Percentiles rank a stretch among this genome's conserved stretches.
These are phyloP conservation scores for Anoplius nigerrimus DNA, from an alignment of 2,888 invertebrate genomes.

Conservation along the genomic window DNA sequence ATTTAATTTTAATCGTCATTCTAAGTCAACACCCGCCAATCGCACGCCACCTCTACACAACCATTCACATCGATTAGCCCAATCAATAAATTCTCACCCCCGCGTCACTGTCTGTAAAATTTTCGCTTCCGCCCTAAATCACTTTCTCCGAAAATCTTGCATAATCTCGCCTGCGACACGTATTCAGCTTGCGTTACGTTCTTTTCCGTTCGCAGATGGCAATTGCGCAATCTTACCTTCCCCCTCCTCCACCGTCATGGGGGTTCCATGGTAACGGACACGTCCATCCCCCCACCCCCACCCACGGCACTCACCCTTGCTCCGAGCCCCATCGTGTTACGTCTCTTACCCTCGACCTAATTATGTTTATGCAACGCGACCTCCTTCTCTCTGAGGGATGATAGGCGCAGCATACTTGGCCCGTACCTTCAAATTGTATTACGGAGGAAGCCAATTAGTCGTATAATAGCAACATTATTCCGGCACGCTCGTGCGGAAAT, in stretches of 20 bases:
- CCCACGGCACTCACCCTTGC: constrained; percentile 3
- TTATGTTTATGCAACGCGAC: constrained; percentile 50
- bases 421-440: constrained; percentile 38
- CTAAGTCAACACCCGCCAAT: too few relatives aligned
- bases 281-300: constrained; percentile 25
- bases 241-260: constrained; percentile 29
- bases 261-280: constrained; percentile 41
- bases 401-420: constrained; percentile 30
- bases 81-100: too few relatives aligned
- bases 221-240: constrained; percentile 33
- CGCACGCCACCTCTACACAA: too few relatives aligned
- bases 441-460: constrained; percentile 37
- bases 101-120: too few relatives aligned
- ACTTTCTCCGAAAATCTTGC: too few relatives aligned
- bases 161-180: too few relatives aligned
- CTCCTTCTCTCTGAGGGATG: constrained; percentile 39
- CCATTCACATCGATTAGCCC: too few relatives aligned
- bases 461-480: constrained; percentile 42
- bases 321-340: not conserved
- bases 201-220: constrained; percentile 19
- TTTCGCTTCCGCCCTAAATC: too few relatives aligned
- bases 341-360: constrained; percentile 42
- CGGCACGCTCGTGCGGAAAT: constrained; percentile 29
- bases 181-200: not conserved
- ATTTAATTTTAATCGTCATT: too few relatives aligned